Evolutionary conservation across 1,140 invertebrate genomes (phyloP).

Genomic region (Argopecten irradians): DNA sequence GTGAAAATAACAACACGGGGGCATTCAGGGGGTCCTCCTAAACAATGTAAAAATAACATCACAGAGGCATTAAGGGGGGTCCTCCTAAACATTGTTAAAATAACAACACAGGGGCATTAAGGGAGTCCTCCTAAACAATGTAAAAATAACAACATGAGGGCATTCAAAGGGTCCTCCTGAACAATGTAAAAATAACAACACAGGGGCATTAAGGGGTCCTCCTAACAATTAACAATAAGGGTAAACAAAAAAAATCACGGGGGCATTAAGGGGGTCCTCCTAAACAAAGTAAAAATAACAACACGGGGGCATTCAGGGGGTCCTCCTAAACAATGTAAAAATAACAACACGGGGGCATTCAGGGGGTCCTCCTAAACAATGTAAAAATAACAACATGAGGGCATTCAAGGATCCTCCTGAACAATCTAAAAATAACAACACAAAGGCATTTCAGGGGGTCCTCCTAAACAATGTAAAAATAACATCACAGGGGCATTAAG

Average conservation of each 20-base stretch:
- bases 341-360: too few relatives aligned
- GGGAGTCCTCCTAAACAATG: not conserved
- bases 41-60: constrained; percentile 90
- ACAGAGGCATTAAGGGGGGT: constrained; percentile 80
- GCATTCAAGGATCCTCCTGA: constrained; percentile 67
- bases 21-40: constrained; percentile 86
- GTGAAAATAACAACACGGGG: too few relatives aligned
- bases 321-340: not conserved
- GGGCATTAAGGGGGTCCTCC: constrained; percentile 73
- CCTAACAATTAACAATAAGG: not conserved
- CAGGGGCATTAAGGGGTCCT: too few relatives aligned
- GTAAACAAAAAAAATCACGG: constrained; percentile 83
- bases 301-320: not conserved
- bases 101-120: not conserved
- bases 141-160: not conserved
- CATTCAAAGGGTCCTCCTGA: not conserved
- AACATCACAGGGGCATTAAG: not conserved
- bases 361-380: constrained; percentile 88
- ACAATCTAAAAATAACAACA: too few relatives aligned
- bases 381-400: constrained; percentile 90
- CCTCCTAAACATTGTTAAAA: constrained; percentile 46
- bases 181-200: too few relatives aligned
- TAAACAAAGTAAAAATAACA: constrained; percentile 35
- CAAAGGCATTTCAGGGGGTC: constrained; percentile 77
- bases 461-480: not conserved